Base-by-base conservation (phyloP, 2,113 vertebrate species). In the Zeus faber region DNA sequence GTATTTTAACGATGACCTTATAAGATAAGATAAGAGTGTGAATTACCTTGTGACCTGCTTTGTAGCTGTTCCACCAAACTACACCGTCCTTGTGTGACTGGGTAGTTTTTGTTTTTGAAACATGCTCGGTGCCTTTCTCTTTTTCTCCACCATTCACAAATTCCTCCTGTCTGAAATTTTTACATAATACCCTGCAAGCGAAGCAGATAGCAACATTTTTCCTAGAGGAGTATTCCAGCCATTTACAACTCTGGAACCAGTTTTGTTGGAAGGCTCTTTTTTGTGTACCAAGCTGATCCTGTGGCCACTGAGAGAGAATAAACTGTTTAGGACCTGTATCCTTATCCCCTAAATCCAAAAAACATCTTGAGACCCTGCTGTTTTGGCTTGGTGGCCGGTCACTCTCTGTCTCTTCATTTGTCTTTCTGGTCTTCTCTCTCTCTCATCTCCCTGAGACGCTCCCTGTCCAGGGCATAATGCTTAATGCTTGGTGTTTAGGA, bases 291-390 rank as follows among this genome's bases (percentile, higher is more conserved):
- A 66, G 59, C 41, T 59, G 48, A 58, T 27, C 37, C 14, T 57
- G 39, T 29, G 63, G 41, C 48, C 59, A 59, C 22, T 66, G 63
- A 53, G 63, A 54, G 41, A 59, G 49, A 17, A 47, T 66, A 46
- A 49, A 59, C 40, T 66, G 43, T 59, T 66, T 66, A 66, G 63
- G 63, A 66, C 48, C 55, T 29, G 55, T 66, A 44, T 58, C 53
- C 54, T 59, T 58, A 59, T 59, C 31, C 55, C 29, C 31, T 58
- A 49, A 65, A 35, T 57, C 53, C 33, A 14, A 50, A 41, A 50
- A 41, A 41, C 23, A 49, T 39, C 9, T 48, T 49, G 29, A 48
- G 44, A 23, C 31, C 47, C 37, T 56, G 39, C 16, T 43, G 53
- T 46, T 64, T 49, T 49, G 48, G 58, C 48, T 60, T 60, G 48